A percentile compares a stretch with the other conserved stretches of the same genome.
phyloP scores from a whole-genome alignment of 2,113 vertebrate species.

The Tupaia chinensis region DNA sequence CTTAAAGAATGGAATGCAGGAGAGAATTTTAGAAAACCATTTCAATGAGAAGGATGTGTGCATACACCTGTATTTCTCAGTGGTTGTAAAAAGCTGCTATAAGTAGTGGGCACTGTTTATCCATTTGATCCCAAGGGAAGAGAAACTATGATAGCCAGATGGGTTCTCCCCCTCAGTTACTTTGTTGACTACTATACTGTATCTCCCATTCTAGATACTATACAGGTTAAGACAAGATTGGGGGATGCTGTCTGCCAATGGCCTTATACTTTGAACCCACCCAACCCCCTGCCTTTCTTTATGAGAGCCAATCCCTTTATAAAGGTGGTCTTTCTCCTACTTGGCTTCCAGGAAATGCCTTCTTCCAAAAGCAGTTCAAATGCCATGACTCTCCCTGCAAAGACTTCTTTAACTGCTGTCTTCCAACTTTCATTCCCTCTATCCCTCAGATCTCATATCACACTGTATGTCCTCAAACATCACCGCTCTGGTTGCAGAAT shows the following conservation, averaged over 20 bases:
- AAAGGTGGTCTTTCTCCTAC: not conserved
- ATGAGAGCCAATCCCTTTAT: not conserved
- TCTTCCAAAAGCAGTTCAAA: not conserved
- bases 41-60: not conserved
- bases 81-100: not conserved
- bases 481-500: not conserved
- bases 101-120: not conserved
- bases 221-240: no score
- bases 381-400: not conserved
- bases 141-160: not conserved
- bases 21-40: not conserved
- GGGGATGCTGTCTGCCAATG: no score
- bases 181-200: not conserved
- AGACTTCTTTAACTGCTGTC: not conserved
- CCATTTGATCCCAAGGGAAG: not conserved
- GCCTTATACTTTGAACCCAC: no score
- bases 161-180: not conserved
- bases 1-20: not conserved
- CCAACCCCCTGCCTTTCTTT: not conserved
- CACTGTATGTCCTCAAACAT: fast-evolving
- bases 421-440: not conserved
- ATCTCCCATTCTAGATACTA: no score
- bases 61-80: not conserved
- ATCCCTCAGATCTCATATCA: not conserved
- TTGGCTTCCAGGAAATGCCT: not conserved